Evolutionary conservation across 1,140 invertebrate genomes (phyloP), one percentile per base, ranked within the genome.

Genomic region (Pseudoatta argentina): DNA sequence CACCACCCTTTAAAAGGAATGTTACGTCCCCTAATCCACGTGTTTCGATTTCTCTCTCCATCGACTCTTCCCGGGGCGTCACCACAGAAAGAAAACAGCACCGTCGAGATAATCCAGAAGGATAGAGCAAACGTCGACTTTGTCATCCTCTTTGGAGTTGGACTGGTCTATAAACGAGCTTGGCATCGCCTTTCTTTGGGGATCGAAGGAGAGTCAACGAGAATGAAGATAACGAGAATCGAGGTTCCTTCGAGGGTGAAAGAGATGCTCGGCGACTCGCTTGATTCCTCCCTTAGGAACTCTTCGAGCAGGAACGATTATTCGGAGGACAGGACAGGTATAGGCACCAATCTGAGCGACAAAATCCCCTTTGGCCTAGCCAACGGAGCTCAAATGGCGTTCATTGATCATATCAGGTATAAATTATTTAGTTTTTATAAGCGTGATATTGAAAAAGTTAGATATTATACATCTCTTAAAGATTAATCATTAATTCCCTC

Each of bases 181-280:
- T 18, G 66, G 85, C 83, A 53, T 57, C 21, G 66, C n/a, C 48
- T 27, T 27, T 67, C 63, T 55, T 30, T 7, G 63, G 69, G 55
- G 75, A 85, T 88, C 78, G 63, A 88, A 81, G 55, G 85, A 81
- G 48, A 90, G 85, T 59, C 69, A 66, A 85, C 67, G 86, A 88
- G 79, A 71, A 82, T 88, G 76, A 82, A 91, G 91, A 89, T 91
- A 89, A 87, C 87, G 72, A 86, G 89, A 78, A 86, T 86, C 75
- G 86, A 87, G 86, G 63, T 57, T 86, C 64, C 57, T 77, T 73
- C 77, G 79, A 78, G 85, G 67, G 44, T 77, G 81, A 85, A 85
- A 71, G 71, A 86, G 71, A 83, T 73, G 76, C 67, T n/a, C 63
- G 51, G 39, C 72, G 27, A 63, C 79, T 63, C 53, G 51, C 73